Evolutionary conservation across 1,140 invertebrate genomes (phyloP).

Genomic region (Eubasilissa regina): DNA sequence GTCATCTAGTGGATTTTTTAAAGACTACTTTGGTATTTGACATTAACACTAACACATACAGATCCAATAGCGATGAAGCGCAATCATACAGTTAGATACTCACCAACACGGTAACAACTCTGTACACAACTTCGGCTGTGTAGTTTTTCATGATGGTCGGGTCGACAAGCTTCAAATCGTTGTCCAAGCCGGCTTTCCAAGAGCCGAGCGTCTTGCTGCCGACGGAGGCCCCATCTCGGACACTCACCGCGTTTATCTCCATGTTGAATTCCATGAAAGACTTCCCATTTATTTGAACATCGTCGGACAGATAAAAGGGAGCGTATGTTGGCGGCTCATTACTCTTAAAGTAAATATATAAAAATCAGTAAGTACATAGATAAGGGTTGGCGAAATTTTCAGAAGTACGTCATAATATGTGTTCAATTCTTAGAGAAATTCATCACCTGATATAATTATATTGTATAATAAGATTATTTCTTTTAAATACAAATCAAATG

Average conservation of each 20-base stretch:
- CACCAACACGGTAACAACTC: constrained; percentile 85
- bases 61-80: too few species aligned
- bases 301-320: constrained; percentile 73
- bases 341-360: constrained; percentile 64
- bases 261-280: constrained; percentile 84
- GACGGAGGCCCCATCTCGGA: constrained; percentile 77
- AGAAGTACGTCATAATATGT: too few species aligned
- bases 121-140: constrained; percentile 85
- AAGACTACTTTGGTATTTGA: too few species aligned
- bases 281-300: constrained; percentile 77
- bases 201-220: constrained; percentile 76
- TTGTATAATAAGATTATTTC: too few species aligned
- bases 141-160: constrained; percentile 80
- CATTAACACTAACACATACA: too few species aligned
- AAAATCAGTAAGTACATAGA: too few species aligned
- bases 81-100: too few species aligned
- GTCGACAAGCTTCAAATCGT: constrained; percentile 76
- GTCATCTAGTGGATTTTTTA: too few species aligned
- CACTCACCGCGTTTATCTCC: constrained; percentile 77
- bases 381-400: too few species aligned
- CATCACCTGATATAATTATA: too few species aligned
- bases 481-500: too few species aligned
- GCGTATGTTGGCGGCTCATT: constrained; percentile 79
- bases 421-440: too few species aligned
- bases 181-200: constrained; percentile 80